phyloP scores from a whole-genome alignment of 2,888 invertebrate genomes.

The Iselma pallidipennis region DNA sequence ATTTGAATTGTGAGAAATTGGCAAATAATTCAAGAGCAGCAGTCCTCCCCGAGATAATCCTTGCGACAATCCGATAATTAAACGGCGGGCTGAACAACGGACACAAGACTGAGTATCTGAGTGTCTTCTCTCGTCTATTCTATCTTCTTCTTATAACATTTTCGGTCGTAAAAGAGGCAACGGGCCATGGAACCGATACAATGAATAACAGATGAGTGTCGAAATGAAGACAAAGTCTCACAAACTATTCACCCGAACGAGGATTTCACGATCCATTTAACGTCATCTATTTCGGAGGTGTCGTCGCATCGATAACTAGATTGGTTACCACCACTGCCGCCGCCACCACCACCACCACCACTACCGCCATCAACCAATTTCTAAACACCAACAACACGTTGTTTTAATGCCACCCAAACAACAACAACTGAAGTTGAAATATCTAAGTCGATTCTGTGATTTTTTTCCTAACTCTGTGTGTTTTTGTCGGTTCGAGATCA shows the following conservation, averaged over 20 bases:
- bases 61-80: background rate
- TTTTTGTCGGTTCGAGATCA: too few relatives aligned
- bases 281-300: slow-evolving; percentile 29
- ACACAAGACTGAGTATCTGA: too few relatives aligned
- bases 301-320: slow-evolving; percentile 23
- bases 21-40: background rate
- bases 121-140: background rate
- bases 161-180: background rate
- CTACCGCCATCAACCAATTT: background rate
- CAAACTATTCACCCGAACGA: slow-evolving; percentile 43
- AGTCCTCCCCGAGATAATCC: background rate
- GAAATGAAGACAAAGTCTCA: slow-evolving; percentile 51
- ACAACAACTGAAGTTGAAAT: too few relatives aligned
- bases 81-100: too few relatives aligned
- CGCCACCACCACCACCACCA: background rate
- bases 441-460: too few relatives aligned
- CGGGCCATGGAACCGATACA: slow-evolving; percentile 45
- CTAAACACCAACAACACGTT: too few relatives aligned
- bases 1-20: background rate
- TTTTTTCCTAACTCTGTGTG: too few relatives aligned
- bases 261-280: slow-evolving; percentile 46
- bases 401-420: too few relatives aligned
- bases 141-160: too few relatives aligned
- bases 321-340: background rate
- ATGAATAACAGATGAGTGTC: slow-evolving; percentile 54